A percentile compares a stretch with the other conserved stretches of the same genome.
Conservation (phyloP, 2,113 vertebrate species). For the Semnornis frantzii region DNA sequence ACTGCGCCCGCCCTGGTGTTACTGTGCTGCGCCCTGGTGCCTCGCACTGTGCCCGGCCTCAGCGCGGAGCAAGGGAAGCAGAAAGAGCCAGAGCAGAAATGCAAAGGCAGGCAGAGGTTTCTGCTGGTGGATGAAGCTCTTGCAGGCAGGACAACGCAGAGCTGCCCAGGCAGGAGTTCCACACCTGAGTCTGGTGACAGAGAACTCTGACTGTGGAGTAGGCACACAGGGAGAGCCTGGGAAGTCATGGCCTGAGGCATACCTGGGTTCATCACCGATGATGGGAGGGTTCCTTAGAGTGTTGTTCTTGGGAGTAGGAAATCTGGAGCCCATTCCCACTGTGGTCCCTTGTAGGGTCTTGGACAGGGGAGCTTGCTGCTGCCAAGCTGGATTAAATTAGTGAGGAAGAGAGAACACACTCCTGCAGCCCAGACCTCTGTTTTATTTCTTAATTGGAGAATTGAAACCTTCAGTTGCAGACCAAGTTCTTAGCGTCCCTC, state of each 20-base stretch:
- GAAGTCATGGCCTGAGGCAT: neutral
- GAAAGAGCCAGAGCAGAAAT: too few species aligned
- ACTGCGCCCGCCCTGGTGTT: neutral
- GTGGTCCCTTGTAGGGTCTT: neutral
- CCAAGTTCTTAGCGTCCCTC: neutral
- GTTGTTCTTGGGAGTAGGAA: neutral
- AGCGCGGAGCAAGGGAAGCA: accelerated
- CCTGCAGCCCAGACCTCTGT: neutral
- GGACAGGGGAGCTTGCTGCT: neutral
- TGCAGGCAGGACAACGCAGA: accelerated
- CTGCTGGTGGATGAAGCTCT: neutral
- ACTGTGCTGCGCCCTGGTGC: neutral
- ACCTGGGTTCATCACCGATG: accelerated
- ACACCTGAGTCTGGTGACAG: too few species aligned
- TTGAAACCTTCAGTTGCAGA: neutral
- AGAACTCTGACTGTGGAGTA: accelerated
- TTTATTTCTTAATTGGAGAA: neutral
- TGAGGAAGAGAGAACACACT: neutral
- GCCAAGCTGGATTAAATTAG: neutral
- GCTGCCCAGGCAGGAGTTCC: neutral
- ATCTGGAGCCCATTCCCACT: neutral
- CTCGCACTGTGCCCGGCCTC: neutral
- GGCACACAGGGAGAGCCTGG: neutral
- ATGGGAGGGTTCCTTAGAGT: neutral
- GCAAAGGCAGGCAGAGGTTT: neutral